Evolutionary conservation across 2,113 vertebrate species (phyloP).

Genomic region (Muntiacus reevesi): DNA sequence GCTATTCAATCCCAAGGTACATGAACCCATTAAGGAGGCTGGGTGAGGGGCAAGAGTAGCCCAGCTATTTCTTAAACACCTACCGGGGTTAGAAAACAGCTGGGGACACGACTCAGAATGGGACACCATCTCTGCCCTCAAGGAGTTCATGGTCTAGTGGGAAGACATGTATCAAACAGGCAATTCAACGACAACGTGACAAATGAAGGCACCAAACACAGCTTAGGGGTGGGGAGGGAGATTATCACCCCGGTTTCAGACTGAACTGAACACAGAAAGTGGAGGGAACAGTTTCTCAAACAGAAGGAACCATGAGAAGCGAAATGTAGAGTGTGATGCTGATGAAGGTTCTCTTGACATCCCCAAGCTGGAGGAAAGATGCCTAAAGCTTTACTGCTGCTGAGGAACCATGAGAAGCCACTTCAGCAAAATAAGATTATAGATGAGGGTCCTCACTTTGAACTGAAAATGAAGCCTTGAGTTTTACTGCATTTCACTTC

Average conservation of each 20-base stretch:
- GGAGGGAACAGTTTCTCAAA: not conserved
- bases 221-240: not conserved
- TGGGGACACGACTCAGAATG: not conserved
- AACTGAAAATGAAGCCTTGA: not conserved
- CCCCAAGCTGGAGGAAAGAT: not conserved
- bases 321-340: not conserved
- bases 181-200: accelerated
- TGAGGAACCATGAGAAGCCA: not conserved
- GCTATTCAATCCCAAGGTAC: not conserved
- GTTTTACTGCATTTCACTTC: not conserved
- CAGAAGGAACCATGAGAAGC: not conserved
- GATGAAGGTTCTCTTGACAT: not conserved
- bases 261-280: not conserved
- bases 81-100: not conserved
- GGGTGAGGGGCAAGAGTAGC: not conserved
- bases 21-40: not conserved
- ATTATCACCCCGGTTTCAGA: accelerated
- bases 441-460: not conserved
- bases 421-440: not conserved
- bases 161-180: not conserved
- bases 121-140: not conserved
- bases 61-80: not conserved
- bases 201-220: accelerated
- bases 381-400: not conserved
- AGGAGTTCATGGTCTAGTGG: accelerated